A percentile compares a stretch with the other conserved stretches of the same genome.
phyloP scores from a whole-genome alignment of 92 coral and sea anemone genomes.

The Epizoanthus ramosus region DNA sequence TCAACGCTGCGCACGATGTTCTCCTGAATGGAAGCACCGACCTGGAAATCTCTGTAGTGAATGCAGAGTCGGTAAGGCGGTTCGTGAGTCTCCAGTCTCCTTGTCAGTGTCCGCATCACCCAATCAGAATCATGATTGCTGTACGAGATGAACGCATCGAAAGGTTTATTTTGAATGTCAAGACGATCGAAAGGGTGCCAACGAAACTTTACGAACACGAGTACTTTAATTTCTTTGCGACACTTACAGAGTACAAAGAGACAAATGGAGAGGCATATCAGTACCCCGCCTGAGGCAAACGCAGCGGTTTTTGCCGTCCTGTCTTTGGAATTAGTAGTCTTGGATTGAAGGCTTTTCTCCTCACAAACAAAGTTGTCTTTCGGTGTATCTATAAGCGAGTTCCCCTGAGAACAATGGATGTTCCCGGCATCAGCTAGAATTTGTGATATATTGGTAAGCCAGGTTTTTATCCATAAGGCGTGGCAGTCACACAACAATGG shows the following conservation, averaged over 20 bases:
- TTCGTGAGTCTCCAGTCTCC: constrained; percentile 18
- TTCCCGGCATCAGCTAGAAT: constrained; percentile 47
- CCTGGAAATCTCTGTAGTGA: constrained; percentile 74
- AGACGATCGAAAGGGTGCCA: constrained; percentile 87
- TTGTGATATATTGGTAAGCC: constrained; percentile 51
- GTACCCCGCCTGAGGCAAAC: not conserved
- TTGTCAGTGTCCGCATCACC: constrained; percentile 24
- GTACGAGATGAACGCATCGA: constrained; percentile 40
- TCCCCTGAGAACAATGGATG: constrained; percentile 62
- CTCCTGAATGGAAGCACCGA: constrained; percentile 72
- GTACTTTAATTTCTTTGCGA: constrained; percentile 67
- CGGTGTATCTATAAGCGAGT: constrained; percentile 49
- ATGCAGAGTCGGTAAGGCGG: constrained; percentile 38
- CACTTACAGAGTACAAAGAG: constrained; percentile 47
- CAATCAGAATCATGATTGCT: constrained; percentile 20
- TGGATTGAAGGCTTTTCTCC: not conserved
- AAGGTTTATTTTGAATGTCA: constrained; percentile 68
- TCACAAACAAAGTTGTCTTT: constrained; percentile 60
- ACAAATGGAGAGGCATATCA: not conserved
- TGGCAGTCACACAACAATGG: constrained; percentile 74
- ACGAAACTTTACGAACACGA: constrained; percentile 67
- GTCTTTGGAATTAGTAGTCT: not conserved
- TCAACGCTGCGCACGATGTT: constrained; percentile 81
- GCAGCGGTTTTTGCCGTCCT: not conserved
- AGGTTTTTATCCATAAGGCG: constrained; percentile 67